Conservation (phyloP, 2,888 invertebrate genomes). For the Aphidius colemani region DNA sequence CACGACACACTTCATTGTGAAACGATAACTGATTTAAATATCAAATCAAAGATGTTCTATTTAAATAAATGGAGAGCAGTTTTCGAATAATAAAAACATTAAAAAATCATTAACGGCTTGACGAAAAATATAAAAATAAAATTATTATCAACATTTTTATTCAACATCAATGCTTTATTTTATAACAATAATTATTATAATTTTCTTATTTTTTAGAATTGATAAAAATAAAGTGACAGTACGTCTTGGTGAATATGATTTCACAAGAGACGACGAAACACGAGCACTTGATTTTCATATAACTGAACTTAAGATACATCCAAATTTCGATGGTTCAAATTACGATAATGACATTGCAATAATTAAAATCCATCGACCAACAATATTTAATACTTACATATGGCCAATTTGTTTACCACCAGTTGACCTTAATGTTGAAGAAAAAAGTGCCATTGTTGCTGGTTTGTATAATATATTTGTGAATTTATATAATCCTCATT, state of each 20-base stretch:
- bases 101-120: no score
- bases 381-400: constrained; percentile 76
- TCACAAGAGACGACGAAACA: constrained; percentile 70
- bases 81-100: no score
- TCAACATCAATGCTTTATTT: no score
- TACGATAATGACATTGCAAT: constrained; percentile 81
- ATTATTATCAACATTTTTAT: no score
- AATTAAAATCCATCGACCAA: constrained; percentile 69
- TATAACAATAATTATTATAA: no score
- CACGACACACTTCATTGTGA: no score
- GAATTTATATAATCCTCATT: no score
- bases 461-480: constrained; percentile 56
- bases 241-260: constrained; percentile 83
- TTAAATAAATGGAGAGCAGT: no score
- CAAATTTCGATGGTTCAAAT: constrained; percentile 69
- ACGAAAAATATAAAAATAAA: no score
- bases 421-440: constrained; percentile 65
- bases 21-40: no score
- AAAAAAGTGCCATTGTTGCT: constrained; percentile 70
- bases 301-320: constrained; percentile 69
- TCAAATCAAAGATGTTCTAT: no score
- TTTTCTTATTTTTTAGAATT: constrained; percentile 59
- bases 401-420: constrained; percentile 87
- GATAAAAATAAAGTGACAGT: constrained; percentile 68
- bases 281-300: constrained; percentile 74